These are phyloP conservation scores for Gobionotothen gibberifrons DNA, from an alignment of 2,797 vertebrate genomes.

Conservation along the genomic window DNA sequence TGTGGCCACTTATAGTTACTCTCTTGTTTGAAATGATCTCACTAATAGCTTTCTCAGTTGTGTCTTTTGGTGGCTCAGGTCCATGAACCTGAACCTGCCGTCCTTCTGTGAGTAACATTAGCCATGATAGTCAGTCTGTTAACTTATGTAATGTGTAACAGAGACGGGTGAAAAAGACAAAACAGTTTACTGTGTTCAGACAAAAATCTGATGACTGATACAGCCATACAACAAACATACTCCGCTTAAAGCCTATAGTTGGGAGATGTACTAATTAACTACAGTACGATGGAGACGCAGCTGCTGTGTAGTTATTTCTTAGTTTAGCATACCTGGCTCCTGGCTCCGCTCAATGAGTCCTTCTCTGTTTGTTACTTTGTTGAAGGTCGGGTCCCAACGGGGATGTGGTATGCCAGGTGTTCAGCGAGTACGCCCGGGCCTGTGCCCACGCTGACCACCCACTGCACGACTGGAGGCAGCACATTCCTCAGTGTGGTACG, in stretches of 20 bases:
- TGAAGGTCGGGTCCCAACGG: slow-evolving; percentile 87
- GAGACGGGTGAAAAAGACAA: background rate
- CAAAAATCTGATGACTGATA: slow-evolving; percentile 11
- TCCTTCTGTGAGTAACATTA: slow-evolving; percentile 33
- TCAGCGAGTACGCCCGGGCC: slow-evolving; percentile 92
- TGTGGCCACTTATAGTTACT: background rate
- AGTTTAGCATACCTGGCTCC: slow-evolving; percentile 18
- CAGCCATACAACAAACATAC: background rate
- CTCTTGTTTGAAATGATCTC: slow-evolving; percentile 10
- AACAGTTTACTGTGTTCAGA: slow-evolving; percentile 1
- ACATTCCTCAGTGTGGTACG: slow-evolving; percentile 91
- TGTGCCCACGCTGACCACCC: slow-evolving; percentile 94
- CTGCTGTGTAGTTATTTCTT: slow-evolving; percentile 19
- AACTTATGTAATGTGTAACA: slow-evolving; percentile 7
- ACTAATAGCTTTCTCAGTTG: slow-evolving; percentile 19
- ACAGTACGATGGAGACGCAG: slow-evolving; percentile 6
- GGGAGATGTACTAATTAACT: background rate
- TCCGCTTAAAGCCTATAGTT: background rate
- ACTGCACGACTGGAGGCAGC: slow-evolving; percentile 89
- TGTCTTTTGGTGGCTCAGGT: slow-evolving; percentile 43
- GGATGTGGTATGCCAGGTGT: slow-evolving; percentile 90
- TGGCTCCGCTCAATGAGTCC: slow-evolving; percentile 43
- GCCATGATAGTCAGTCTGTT: slow-evolving; percentile 14
- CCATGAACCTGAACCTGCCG: slow-evolving; percentile 38
- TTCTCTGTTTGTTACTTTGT: slow-evolving; percentile 50